These are phyloP conservation scores for Callopanchax toddi DNA, from an alignment of 2,113 vertebrate genomes.

Conservation along the genomic window DNA sequence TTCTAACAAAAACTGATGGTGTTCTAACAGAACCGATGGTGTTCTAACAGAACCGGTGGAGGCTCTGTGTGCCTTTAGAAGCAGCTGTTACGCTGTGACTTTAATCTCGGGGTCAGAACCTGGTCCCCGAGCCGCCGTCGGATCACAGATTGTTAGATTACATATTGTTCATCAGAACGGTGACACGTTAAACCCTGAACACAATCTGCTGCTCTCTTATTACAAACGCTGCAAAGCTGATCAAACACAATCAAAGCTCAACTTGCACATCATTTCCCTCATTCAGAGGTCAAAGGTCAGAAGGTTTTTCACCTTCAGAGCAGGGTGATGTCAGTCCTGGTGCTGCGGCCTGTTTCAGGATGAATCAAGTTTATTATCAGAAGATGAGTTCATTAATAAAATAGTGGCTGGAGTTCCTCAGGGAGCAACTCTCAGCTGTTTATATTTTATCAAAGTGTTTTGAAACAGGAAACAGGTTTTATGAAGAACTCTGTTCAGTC, in stretches of 20 bases:
- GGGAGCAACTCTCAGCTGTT: no score
- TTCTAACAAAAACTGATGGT: no score
- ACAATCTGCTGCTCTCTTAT: slow-evolving; percentile 85
- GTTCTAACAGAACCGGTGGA: neutral
- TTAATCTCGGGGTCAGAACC: slow-evolving; percentile 41
- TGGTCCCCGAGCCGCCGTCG: neutral
- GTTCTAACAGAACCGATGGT: no score
- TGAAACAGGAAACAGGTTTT: no score
- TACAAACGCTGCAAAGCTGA: slow-evolving; percentile 88
- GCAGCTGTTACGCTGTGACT: slow-evolving; percentile 26
- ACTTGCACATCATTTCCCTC: slow-evolving; percentile 65
- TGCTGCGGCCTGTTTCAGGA: no score
- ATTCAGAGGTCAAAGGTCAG: slow-evolving; percentile 18
- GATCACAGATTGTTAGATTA: slow-evolving; percentile 69
- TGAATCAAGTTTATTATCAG: no score
- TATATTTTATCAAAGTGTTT: no score
- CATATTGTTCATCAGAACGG: slow-evolving; percentile 69
- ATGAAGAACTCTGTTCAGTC: no score
- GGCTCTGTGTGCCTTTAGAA: neutral
- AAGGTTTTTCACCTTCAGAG: slow-evolving; percentile 20
- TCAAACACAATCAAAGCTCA: slow-evolving; percentile 79
- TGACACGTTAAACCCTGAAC: slow-evolving; percentile 70
- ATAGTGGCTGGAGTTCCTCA: no score
- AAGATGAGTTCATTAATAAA: no score
- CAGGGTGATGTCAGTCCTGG: no score